A percentile compares a stretch with the other conserved stretches of the same genome.
Evolutionary conservation across 2,797 vertebrate genomes (phyloP).

Genomic region (Thaleichthys pacificus): DNA sequence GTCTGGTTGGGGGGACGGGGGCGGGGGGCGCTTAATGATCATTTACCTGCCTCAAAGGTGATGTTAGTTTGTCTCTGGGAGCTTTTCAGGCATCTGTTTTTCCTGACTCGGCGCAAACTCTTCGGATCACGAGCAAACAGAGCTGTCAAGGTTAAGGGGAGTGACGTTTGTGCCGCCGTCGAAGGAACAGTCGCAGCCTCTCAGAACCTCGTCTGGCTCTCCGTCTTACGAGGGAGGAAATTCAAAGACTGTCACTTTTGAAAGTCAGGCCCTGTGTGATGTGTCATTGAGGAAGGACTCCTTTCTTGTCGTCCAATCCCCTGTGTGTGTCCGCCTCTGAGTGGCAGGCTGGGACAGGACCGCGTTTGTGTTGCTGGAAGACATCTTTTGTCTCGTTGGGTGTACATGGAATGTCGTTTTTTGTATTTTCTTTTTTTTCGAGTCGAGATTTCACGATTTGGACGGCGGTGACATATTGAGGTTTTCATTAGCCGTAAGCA

Average conservation of each 20-base stretch:
- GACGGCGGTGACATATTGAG: slow-evolving; percentile 86
- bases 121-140: slow-evolving; percentile 57
- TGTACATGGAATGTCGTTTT: slow-evolving; percentile 76
- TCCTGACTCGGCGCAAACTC: slow-evolving; percentile 48
- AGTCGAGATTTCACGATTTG: slow-evolving; percentile 63
- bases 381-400: slow-evolving; percentile 87
- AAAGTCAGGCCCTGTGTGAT: slow-evolving; percentile 78
- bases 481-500: slow-evolving; percentile 91
- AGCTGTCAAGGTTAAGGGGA: slow-evolving; percentile 65
- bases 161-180: slow-evolving; percentile 66
- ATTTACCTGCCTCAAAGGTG: slow-evolving; percentile 20
- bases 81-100: slow-evolving; percentile 47
- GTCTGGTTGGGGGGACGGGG: slow-evolving; percentile 24
- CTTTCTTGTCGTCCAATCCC: slow-evolving; percentile 72
- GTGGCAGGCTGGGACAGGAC: slow-evolving; percentile 88
- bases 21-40: not conserved
- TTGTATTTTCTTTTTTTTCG: slow-evolving; percentile 82
- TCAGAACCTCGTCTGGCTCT: slow-evolving; percentile 67
- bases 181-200: slow-evolving; percentile 64
- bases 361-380: slow-evolving; percentile 85
- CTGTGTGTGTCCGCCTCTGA: slow-evolving; percentile 55
- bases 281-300: slow-evolving; percentile 82
- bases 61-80: slow-evolving; percentile 22
- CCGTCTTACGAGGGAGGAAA: slow-evolving; percentile 66
- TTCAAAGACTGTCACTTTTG: slow-evolving; percentile 81